A percentile compares a stretch with the other conserved stretches of the same genome.
Conservation (phyloP, 2,888 invertebrate species). For the Melangyna quadrimaculata region DNA sequence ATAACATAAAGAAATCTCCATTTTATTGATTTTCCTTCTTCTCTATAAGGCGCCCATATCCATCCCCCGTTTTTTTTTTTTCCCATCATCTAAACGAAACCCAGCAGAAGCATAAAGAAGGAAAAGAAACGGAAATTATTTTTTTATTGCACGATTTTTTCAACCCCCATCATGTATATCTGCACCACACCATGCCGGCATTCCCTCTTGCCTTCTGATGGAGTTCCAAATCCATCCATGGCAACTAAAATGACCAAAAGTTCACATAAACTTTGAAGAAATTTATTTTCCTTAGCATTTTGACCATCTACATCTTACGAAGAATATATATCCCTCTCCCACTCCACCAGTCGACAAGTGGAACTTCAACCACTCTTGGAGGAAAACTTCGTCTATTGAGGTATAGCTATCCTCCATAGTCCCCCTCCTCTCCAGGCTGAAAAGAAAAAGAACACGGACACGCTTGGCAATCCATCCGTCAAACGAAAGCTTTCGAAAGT, state of each 20-base stretch:
- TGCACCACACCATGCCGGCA: background rate
- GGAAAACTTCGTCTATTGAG: background rate
- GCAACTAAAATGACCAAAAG: conserved; percentile 63
- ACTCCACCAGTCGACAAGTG: background rate
- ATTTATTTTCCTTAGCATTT: conserved; percentile 64
- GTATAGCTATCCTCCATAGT: background rate
- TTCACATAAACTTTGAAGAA: conserved; percentile 68
- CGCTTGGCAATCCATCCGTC: conserved; percentile 24
- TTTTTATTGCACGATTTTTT: conserved; percentile 55
- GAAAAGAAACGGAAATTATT: conserved; percentile 62
- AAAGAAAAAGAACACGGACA: conserved; percentile 2
- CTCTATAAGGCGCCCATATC: background rate
- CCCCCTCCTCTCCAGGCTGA: background rate
- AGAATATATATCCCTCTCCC: conserved; percentile 20
- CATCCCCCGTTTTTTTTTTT: background rate
- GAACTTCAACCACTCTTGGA: background rate
- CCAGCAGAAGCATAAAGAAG: conserved; percentile 37
- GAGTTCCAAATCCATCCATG: conserved; percentile 20
- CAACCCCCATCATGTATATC: background rate
- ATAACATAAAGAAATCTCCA: conserved; percentile 64
- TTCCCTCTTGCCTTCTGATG: background rate
- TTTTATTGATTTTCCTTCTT: conserved; percentile 61
- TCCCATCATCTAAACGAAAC: background rate
- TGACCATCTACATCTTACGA: conserved; percentile 64
- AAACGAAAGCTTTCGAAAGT: conserved; percentile 59